Conservation (phyloP, 2,797 vertebrate genomes). For the Salmo trutta region DNA sequence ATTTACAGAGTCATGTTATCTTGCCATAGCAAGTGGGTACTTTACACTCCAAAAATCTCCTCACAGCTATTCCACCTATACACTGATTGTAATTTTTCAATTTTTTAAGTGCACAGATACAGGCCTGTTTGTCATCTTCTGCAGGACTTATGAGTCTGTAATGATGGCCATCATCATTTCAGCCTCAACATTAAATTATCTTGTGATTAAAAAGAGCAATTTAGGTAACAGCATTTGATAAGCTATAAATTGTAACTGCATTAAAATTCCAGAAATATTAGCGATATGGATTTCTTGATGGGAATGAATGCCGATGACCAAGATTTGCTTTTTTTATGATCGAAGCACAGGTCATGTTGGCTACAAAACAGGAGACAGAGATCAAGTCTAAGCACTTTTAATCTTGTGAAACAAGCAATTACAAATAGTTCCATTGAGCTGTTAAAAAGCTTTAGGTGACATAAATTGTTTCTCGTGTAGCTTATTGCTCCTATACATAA, state of each 20-base stretch:
- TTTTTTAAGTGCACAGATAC: conserved; percentile 66
- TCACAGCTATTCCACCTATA: conserved; percentile 22
- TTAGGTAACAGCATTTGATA: conserved; percentile 98
- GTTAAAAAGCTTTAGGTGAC: conserved; percentile 99
- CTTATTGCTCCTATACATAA: conserved; percentile 92
- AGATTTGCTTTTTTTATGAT: conserved; percentile 81
- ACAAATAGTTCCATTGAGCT: conserved; percentile 99
- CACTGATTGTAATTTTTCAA: conserved; percentile 71
- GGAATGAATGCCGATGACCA: conserved; percentile 88
- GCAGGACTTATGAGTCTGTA: conserved; percentile 79
- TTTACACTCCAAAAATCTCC: background rate
- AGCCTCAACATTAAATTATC: conserved; percentile 92
- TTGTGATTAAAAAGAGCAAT: conserved; percentile 98
- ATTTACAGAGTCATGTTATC: background rate
- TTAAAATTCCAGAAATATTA: conserved; percentile 99
- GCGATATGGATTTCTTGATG: conserved; percentile 93
- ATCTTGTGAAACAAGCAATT: conserved; percentile 99
- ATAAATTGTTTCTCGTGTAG: conserved; percentile 99
- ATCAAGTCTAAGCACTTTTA: conserved; percentile 98
- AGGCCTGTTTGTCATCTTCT: conserved; percentile 83
- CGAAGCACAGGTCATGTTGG: conserved; percentile 86
- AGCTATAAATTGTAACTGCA: conserved; percentile 96
- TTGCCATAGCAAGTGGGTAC: background rate
- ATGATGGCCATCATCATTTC: conserved; percentile 81
- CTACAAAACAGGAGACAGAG: conserved; percentile 91